phyloP scores from a whole-genome alignment of 2,113 vertebrate genomes.

The Neolamprologus tretocephalus region DNA sequence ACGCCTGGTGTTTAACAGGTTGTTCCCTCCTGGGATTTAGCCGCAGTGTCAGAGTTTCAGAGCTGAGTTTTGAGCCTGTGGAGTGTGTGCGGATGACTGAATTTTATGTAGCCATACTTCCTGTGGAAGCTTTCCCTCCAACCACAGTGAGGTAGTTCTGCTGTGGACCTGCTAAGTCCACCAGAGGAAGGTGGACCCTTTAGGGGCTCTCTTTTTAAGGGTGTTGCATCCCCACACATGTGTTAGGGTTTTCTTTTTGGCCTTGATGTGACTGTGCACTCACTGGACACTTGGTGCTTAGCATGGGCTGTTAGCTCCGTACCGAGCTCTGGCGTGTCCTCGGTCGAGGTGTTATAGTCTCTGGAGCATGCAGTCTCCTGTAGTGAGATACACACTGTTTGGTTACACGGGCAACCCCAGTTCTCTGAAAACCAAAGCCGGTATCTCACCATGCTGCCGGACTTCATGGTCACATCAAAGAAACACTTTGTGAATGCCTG shows the following conservation, averaged over 20 bases:
- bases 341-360: not conserved
- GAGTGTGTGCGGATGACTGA: rapidly evolving
- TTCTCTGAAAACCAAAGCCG: not conserved
- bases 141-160: not conserved
- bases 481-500: not conserved
- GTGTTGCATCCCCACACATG: not conserved
- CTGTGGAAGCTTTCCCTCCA: not conserved
- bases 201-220: not conserved
- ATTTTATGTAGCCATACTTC: not conserved
- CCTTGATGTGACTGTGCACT: not conserved
- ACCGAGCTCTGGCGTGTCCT: rapidly evolving
- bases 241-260: not conserved
- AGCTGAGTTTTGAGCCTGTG: not conserved
- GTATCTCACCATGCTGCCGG: rapidly evolving
- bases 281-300: not conserved
- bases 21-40: not conserved
- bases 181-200: not conserved
- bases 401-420: not conserved
- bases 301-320: not conserved
- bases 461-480: not conserved
- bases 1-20: not conserved
- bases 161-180: not conserved
- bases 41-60: not conserved
- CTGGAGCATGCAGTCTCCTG: not conserved
- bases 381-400: not conserved